Base-by-base conservation (phyloP, 2,797 vertebrate species). In the Myotis daubentonii region DNA sequence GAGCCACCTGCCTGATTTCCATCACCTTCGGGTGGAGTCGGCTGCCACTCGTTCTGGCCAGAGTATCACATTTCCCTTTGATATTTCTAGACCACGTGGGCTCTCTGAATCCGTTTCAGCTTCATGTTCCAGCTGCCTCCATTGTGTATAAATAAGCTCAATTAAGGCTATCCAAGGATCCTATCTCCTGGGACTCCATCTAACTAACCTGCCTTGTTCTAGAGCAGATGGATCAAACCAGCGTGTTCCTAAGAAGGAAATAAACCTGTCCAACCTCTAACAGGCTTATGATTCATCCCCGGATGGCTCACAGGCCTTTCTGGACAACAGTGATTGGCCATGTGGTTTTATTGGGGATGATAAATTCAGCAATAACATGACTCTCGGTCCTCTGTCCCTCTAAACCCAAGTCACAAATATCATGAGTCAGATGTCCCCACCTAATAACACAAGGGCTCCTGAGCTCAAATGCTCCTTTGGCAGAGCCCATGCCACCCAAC, bases 401-500 rank as follows among this genome's bases (percentile, higher is more conserved):
- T 95, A 95, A 97, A 97, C 33, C 62, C 86, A 89, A 95, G 97
- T 89, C 75, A 62, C 98, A 97, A 97, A 96, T 90, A 96, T 19
- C 0, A 49, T 98, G 98, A 98, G 97, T 98, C 98, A 98, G 30
- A 93, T 44, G 93, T 95, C 97, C 97, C 98, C 97, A 96, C 97
- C 97, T 97, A 96, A 85, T 13, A 16, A 70, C 97, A 96, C 95
- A 79, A 95, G 66, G 44, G 72, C 78, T 87, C 38, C 94, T 89
- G 93, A 94, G 87, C 96, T 95, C 96, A 97, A 91, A 93, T 20
- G 33, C 92, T 96, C 97, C 97, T 65, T 93, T 79, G 65, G 97
- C 96, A 22, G 23, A n/a, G 38, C 0, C 55, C 22, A 4, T 81
- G 89, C 97, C 97, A 96, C 93, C 97, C 97, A 89, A 95, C 91